These are phyloP conservation scores for Hemistola chrysoprasaria DNA, from an alignment of 2,888 invertebrate species.

Conservation along the genomic window DNA sequence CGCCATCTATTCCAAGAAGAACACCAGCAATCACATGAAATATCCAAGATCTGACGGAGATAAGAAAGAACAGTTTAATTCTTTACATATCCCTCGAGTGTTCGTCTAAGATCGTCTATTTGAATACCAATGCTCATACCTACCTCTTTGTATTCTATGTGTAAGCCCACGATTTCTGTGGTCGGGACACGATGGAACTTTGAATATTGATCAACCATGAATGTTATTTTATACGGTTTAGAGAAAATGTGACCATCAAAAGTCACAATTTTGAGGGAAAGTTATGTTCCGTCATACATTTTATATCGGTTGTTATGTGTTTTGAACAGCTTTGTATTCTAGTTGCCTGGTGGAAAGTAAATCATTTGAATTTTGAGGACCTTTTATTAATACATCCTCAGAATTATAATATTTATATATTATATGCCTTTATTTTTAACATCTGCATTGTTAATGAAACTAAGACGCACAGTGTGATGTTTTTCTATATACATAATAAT, in stretches of 20 bases:
- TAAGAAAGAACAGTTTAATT: conserved; percentile 54
- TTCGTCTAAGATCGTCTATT: conserved; percentile 51
- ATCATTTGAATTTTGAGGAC: conserved; percentile 10
- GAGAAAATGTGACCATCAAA: conserved; percentile 41
- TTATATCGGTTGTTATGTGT: conserved; percentile 25
- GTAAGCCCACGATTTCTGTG: conserved; percentile 72
- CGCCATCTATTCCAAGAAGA: conserved; percentile 16
- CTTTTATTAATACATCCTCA: conserved; percentile 19
- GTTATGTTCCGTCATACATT: conserved; percentile 39
- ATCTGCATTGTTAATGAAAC: background rate
- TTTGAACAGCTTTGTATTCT: conserved; percentile 39
- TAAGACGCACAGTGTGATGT: too few relatives aligned
- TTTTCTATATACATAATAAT: too few relatives aligned
- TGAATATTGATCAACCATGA: conserved; percentile 69
- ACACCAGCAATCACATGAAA: conserved; percentile 19
- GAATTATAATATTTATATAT: background rate
- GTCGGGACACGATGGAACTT: conserved; percentile 59
- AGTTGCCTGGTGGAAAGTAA: conserved; percentile 17
- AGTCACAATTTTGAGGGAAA: conserved; percentile 57
- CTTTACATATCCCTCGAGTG: conserved; percentile 52
- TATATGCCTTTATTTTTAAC: background rate
- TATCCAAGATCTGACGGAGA: conserved; percentile 47
- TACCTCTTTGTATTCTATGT: conserved; percentile 62
- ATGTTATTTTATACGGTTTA: conserved; percentile 38
- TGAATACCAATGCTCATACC: conserved; percentile 65